A percentile compares a stretch with the other conserved stretches of the same genome.
These are phyloP conservation scores for Chlorops oryzae DNA, from an alignment of 1,140 invertebrate genomes.

Conservation along the genomic window DNA sequence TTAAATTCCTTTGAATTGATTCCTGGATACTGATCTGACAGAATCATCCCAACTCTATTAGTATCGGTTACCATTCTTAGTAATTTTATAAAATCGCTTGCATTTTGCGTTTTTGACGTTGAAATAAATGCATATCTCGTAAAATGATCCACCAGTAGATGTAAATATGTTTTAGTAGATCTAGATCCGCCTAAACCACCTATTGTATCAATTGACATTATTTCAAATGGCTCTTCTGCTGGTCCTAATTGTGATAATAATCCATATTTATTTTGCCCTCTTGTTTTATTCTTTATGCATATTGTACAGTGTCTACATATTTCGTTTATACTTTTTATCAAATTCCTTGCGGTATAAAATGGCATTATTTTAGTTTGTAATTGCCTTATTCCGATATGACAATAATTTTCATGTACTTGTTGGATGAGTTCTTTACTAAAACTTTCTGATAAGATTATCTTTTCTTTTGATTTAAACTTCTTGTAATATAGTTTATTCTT, in stretches of 20 bases:
- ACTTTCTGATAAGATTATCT: conserved; percentile 26
- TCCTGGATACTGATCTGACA: conserved; percentile 42
- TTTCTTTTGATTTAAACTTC: conserved; percentile 23
- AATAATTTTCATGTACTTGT: conserved; percentile 24
- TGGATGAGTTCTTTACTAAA: conserved; percentile 8
- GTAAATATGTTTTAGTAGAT: conserved; percentile 39
- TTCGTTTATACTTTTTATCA: conserved; percentile 11
- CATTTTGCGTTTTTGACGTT: conserved; percentile 36
- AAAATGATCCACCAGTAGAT: conserved; percentile 21
- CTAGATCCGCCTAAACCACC: conserved; percentile 30
- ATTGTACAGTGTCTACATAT: conserved; percentile 33
- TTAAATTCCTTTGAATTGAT: conserved; percentile 42
- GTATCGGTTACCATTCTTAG: conserved; percentile 19
- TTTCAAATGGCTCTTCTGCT: conserved; percentile 28
- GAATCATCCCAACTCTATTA: conserved; percentile 25
- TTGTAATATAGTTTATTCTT: conserved; percentile 13
- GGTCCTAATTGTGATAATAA: conserved; percentile 42
- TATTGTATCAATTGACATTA: conserved; percentile 39
- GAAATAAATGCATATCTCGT: conserved; percentile 33
- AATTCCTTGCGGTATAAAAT: conserved; percentile 26
- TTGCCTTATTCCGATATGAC: conserved; percentile 25
- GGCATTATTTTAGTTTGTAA: conserved; percentile 22
- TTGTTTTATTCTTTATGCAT: conserved; percentile 46
- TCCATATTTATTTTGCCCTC: conserved; percentile 30
- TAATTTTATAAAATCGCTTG: conserved; percentile 43